These are phyloP conservation scores for Spisula subtruncata DNA, from an alignment of 2,888 invertebrate genomes.

Conservation along the genomic window DNA sequence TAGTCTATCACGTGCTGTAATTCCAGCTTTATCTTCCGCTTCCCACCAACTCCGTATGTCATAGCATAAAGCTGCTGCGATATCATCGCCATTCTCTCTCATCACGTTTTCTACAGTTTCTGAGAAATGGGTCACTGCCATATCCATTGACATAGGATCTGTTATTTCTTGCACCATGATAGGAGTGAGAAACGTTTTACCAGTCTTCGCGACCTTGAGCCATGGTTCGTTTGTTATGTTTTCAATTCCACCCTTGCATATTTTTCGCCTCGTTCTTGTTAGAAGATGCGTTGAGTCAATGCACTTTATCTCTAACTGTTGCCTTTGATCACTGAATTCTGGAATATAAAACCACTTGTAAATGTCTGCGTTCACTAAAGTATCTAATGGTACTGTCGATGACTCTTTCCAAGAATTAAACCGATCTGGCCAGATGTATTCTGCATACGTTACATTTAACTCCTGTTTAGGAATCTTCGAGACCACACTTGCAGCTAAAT, in stretches of 20 bases:
- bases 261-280: conserved; percentile 43
- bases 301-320: conserved; percentile 50
- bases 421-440: conserved; percentile 48
- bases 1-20: conserved; percentile 34
- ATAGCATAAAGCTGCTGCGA: conserved; percentile 51
- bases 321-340: conserved; percentile 37
- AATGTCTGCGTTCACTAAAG: too few species aligned
- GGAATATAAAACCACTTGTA: conserved; percentile 54
- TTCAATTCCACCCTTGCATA: conserved; percentile 44
- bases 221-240: conserved; percentile 2
- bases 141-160: conserved; percentile 61
- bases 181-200: conserved; percentile 48
- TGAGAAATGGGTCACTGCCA: conserved; percentile 57
- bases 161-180: conserved; percentile 58
- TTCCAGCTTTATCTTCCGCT: conserved; percentile 57
- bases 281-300: conserved; percentile 58
- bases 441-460: conserved; percentile 55
- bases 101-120: conserved; percentile 54
- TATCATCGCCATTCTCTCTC: conserved; percentile 45
- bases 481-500: conserved; percentile 39
- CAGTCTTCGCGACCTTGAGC: conserved; percentile 52
- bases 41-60: conserved; percentile 60
- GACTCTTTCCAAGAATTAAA: too few species aligned
- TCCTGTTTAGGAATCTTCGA: conserved; percentile 47
- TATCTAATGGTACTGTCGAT: conserved; percentile 27